Base-by-base conservation (phyloP, 2,888 invertebrate genomes). In the Gisinianus flammeolus region DNA sequence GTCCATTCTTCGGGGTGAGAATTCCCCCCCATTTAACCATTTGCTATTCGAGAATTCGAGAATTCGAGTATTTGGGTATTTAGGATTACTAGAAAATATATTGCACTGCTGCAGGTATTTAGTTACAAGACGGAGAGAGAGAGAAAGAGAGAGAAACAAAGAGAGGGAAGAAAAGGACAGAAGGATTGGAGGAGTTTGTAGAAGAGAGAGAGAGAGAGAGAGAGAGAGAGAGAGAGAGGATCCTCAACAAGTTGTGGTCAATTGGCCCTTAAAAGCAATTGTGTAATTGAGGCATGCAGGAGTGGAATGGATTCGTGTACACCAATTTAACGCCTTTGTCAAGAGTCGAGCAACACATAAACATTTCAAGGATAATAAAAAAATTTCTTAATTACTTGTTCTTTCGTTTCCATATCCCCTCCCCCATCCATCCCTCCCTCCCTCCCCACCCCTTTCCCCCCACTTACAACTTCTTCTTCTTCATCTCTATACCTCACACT, bases 321-420 rank as follows among this genome's bases (percentile, higher is more conserved):
- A n/a, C n/a, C 78, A 77, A 82, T 82, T 83, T 83, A 82, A 83
- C 83, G 82, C 83, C 82, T 83, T 80, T 80, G 78, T 79, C 76
- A 44, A 44, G 44, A 12, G 2, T 44, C 16, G 44, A 44, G n/a
- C n/a, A 77, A 79, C 82, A 81, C 83, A 81, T 81, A 82, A 82
- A 82, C 81, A 81, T 80, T 80, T 80, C 76, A 79, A 74, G 79
- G 74, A 76, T 80, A 81, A 79, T 81, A 83, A 82, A 82, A 82
- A 80, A 79, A 79, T 70, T 72, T 19, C 74, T 80, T 83, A 82
- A 83, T 83, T 83, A 82, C 82, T 81, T 81, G 80, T 80, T 44
- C 19, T 44, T 44, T 19, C 19, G n/a, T n/a, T n/a, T n/a, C n/a
- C n/a, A n/a, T n/a, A n/a, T 56, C 62, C 22, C n/a, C 58, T 24